phyloP scores from a whole-genome alignment of 2,888 invertebrate species.

The Keiferia lycopersicella region DNA sequence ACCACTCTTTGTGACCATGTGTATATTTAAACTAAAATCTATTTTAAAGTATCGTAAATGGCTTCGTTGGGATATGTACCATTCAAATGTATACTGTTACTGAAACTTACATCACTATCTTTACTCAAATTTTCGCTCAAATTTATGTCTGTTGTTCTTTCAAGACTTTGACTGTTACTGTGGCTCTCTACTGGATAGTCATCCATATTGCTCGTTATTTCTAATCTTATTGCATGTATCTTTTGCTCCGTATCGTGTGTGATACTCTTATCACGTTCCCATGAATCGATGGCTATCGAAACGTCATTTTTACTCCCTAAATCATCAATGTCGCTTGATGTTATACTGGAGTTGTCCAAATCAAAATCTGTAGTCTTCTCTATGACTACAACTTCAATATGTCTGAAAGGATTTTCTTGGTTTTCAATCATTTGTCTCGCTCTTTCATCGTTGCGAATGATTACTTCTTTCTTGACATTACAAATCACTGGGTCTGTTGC shows the following conservation, averaged over 20 bases:
- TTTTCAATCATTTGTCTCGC: constrained; percentile 72
- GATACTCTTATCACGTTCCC: constrained; percentile 67
- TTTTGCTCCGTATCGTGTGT: constrained; percentile 56
- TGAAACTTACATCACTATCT: constrained; percentile 71
- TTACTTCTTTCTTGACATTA: constrained; percentile 76
- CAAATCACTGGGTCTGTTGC: constrained; percentile 76
- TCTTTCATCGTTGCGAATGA: constrained; percentile 70
- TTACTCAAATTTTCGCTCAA: constrained; percentile 53
- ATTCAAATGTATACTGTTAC: constrained; percentile 79
- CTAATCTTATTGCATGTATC: constrained; percentile 75
- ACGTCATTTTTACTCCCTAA: constrained; percentile 70
- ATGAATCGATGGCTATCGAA: constrained; percentile 70
- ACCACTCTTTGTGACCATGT: constrained; percentile 28
- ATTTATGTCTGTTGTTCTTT: constrained; percentile 54
- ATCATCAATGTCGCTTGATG: constrained; percentile 71
- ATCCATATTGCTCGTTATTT: constrained; percentile 75
- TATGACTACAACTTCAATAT: constrained; percentile 78
- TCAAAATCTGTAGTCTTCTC: constrained; percentile 76
- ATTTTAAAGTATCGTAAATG: constrained; percentile 79
- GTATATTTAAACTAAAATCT: constrained; percentile 39
- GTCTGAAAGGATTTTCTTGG: constrained; percentile 74
- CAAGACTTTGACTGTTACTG: constrained; percentile 57
- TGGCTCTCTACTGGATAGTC: constrained; percentile 62
- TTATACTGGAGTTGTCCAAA: constrained; percentile 69
- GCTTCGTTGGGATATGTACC: constrained; percentile 80